Conservation (phyloP, 2,113 vertebrate genomes). For the Desmodus rotundus region DNA sequence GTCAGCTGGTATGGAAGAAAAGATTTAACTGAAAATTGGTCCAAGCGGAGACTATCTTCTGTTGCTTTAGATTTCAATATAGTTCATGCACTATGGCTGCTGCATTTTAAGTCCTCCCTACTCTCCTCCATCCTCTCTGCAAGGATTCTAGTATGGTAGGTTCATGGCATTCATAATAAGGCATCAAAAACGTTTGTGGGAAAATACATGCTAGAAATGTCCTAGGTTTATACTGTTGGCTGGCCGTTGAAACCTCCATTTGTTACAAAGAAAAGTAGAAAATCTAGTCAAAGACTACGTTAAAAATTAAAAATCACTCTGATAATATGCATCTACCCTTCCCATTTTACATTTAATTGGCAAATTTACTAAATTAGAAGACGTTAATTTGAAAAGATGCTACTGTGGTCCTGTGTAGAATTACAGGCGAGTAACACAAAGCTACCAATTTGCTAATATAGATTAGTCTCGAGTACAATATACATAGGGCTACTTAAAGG, state of each 20-base stretch:
- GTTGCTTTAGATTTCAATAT: neutral
- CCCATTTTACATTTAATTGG: neutral
- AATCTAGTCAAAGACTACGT: neutral
- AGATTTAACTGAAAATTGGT: neutral
- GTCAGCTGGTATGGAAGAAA: conserved; percentile 13
- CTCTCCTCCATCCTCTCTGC: neutral
- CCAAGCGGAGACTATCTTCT: neutral
- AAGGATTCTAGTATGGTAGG: neutral
- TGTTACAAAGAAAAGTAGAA: neutral
- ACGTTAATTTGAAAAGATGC: neutral
- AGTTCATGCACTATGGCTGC: neutral
- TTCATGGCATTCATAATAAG: neutral
- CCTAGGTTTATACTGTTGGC: neutral
- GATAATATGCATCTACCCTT: neutral
- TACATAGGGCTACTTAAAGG: neutral
- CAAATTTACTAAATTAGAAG: neutral
- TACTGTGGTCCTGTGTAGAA: neutral
- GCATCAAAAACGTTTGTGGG: neutral
- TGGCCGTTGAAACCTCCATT: neutral
- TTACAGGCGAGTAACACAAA: neutral
- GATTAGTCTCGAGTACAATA: neutral
- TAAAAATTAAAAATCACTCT: neutral
- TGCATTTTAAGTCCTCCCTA: neutral
- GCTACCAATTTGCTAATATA: neutral
- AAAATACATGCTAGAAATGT: conserved; percentile 4